phyloP scores from a whole-genome alignment of 2,113 vertebrate species.

The Ivindomyrus marchei region DNA sequence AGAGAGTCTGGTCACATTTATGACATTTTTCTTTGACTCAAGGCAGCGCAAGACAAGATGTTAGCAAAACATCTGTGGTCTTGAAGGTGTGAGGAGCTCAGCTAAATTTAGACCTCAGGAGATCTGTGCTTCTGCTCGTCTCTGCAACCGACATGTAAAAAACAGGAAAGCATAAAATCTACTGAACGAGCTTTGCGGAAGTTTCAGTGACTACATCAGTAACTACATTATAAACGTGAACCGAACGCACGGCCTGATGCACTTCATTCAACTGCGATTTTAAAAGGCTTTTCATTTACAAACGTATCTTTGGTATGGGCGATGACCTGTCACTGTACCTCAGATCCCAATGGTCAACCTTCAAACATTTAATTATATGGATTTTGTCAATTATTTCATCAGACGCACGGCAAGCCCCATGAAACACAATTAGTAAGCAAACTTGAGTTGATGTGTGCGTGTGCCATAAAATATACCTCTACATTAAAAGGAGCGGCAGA shows the following conservation, averaged over 20 bases:
- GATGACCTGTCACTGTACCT: background rate
- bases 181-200: background rate
- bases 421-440: constrained; percentile 42
- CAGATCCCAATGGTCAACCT: background rate
- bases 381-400: constrained; percentile 39
- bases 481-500: constrained; percentile 21
- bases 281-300: background rate
- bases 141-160: background rate
- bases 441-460: constrained; percentile 33
- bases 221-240: background rate
- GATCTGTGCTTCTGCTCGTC: background rate
- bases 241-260: background rate
- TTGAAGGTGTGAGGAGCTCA: background rate
- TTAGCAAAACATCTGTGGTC: background rate
- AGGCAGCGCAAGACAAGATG: background rate
- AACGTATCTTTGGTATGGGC: background rate
- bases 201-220: background rate
- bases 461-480: constrained; percentile 26
- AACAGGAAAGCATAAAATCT: background rate
- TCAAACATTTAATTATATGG: constrained; percentile 40
- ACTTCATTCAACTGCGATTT: background rate
- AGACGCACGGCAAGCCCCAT: constrained; percentile 21
- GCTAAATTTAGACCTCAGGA: constrained; percentile 3
- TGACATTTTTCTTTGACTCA: background rate
- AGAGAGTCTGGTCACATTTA: background rate